Evolutionary conservation across 2,797 vertebrate genomes (phyloP).

Genomic region (Poecilia gillii): DNA sequence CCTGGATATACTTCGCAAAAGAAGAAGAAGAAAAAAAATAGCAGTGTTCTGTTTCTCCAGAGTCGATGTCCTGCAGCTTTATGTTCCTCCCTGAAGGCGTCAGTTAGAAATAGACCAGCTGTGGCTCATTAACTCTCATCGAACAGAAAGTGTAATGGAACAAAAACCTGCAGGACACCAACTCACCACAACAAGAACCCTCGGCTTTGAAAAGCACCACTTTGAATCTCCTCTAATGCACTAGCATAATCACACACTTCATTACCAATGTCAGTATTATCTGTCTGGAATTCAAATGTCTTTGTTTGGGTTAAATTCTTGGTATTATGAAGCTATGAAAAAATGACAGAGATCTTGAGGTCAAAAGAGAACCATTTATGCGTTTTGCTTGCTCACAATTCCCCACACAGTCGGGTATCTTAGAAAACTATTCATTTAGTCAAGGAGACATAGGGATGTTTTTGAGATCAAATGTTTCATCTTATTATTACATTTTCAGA

Average conservation of each 20-base stretch:
- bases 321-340: constrained; percentile 10
- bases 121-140: constrained; percentile 55
- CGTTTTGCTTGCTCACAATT: constrained; percentile 3
- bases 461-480: neutral
- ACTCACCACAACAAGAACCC: constrained; percentile 14
- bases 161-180: constrained; percentile 40
- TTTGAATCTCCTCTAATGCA: constrained; percentile 24
- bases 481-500: neutral
- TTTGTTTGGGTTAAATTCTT: neutral
- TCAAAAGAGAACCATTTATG: constrained; percentile 5
- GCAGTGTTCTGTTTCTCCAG: constrained; percentile 12
- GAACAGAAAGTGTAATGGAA: constrained; percentile 44
- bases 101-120: constrained; percentile 34
- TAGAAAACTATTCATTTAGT: neutral
- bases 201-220: constrained; percentile 27
- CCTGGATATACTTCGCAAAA: neutral
- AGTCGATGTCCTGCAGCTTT: constrained; percentile 43
- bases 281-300: neutral
- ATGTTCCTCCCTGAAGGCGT: constrained; percentile 26
- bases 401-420: neutral
- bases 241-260: constrained; percentile 24
- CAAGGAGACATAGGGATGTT: neutral
- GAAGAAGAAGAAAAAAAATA: neutral
- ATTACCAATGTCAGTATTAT: constrained; percentile 26
- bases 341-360: neutral